phyloP scores from a whole-genome alignment of 1,140 invertebrate species.

The Drosophila trapezifrons region DNA sequence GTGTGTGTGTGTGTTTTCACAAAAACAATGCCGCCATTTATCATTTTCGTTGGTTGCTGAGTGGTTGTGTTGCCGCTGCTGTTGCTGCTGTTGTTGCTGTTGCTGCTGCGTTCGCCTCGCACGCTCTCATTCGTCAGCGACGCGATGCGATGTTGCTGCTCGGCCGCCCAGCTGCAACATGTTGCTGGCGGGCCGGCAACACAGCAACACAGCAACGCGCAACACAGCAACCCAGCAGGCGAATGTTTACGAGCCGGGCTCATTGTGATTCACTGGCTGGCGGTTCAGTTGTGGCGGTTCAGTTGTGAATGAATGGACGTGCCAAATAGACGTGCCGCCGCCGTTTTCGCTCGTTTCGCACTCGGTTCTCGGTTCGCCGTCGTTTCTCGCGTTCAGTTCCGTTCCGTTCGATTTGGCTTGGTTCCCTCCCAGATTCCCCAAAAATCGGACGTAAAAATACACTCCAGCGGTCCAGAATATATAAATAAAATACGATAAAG shows the following conservation, averaged over 20 bases:
- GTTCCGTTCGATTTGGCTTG: slow-evolving; percentile 23
- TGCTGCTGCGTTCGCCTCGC: slow-evolving; percentile 15
- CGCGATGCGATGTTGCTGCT: slow-evolving; percentile 12
- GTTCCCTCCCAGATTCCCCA: slow-evolving; percentile 55
- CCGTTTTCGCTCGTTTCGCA: slow-evolving; percentile 50
- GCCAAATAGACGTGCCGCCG: slow-evolving; percentile 82
- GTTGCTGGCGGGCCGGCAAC: slow-evolving; percentile 17
- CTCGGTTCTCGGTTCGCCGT: slow-evolving; percentile 60
- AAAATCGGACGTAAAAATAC: slow-evolving; percentile 63
- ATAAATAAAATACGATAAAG: slow-evolving; percentile 31
- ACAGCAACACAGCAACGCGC: slow-evolving; percentile 16
- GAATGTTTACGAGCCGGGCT: slow-evolving; percentile 75
- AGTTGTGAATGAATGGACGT: slow-evolving; percentile 84
- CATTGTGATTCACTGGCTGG: slow-evolving; percentile 55
- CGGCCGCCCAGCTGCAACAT: slow-evolving; percentile 16
- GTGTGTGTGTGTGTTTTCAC: slow-evolving; percentile 43
- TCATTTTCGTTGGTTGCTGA: slow-evolving; percentile 61
- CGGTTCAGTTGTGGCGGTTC: slow-evolving; percentile 41
- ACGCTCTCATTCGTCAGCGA: slow-evolving; percentile 30
- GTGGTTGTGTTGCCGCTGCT: slow-evolving; percentile 49
- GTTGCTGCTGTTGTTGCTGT: slow-evolving; percentile 6
- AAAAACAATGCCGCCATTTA: slow-evolving; percentile 80
- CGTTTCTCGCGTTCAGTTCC: slow-evolving; percentile 36
- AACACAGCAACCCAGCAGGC: slow-evolving; percentile 59
- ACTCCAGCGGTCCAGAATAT: slow-evolving; percentile 33